These are phyloP conservation scores for Drosophila rhopaloa DNA, from an alignment of 1,140 invertebrate species.

Conservation along the genomic window DNA sequence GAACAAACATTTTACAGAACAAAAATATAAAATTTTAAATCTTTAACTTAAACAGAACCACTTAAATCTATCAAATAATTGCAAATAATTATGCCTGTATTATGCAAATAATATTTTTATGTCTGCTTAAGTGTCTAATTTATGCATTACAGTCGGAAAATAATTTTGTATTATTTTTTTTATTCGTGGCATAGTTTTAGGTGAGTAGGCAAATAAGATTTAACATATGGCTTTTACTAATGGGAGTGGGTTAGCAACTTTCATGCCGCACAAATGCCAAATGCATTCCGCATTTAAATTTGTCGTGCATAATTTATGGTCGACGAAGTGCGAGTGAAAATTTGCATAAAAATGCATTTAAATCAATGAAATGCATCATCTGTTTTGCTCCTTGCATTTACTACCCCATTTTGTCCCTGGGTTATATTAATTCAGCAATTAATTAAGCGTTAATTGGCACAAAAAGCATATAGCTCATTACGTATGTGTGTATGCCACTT, in stretches of 20 bases:
- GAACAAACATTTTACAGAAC: too few relatives aligned
- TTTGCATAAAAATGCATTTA: constrained; percentile 76
- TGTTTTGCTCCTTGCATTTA: constrained; percentile 33
- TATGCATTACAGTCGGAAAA: constrained; percentile 27
- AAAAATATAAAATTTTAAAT: too few relatives aligned
- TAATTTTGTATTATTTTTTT: not conserved
- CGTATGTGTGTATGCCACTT: constrained; percentile 57
- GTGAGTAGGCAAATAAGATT: not conserved
- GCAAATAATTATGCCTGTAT: constrained; percentile 5
- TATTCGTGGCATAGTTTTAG: constrained; percentile 31
- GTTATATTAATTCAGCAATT: constrained; percentile 72
- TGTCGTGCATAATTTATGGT: constrained; percentile 38
- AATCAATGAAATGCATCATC: constrained; percentile 72
- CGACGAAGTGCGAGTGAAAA: constrained; percentile 26
- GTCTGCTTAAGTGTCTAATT: constrained; percentile 35
- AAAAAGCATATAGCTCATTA: constrained; percentile 73
- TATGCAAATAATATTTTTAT: constrained; percentile 30
- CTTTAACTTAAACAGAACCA: too few relatives aligned
- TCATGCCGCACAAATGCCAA: constrained; percentile 14
- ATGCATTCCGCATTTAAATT: constrained; percentile 35
- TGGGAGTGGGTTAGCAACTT: constrained; percentile 11
- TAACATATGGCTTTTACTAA: constrained; percentile 6
- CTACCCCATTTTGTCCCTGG: constrained; percentile 29
- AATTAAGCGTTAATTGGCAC: constrained; percentile 77
- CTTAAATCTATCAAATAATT: not conserved